Conservation (phyloP, 2,888 invertebrate species). For the Pyralis farinalis region DNA sequence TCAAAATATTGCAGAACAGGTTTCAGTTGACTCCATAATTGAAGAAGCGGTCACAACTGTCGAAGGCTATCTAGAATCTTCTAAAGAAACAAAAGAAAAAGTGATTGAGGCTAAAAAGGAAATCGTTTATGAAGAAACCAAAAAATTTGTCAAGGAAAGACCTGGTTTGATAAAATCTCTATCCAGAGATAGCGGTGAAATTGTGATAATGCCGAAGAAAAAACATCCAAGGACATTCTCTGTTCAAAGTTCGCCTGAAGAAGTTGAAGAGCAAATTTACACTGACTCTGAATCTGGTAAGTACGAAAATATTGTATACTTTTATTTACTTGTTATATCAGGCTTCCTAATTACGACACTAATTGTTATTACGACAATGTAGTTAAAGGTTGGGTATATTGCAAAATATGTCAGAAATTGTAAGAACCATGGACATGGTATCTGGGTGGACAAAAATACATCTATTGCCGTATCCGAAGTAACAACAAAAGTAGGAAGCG, state of each 20-base stretch:
- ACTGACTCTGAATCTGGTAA: constrained; percentile 77
- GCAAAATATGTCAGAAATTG: no score
- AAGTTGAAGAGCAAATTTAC: constrained; percentile 77
- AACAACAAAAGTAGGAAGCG: no score
- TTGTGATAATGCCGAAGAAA: constrained; percentile 71
- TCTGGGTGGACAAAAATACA: no score
- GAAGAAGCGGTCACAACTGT: constrained; percentile 70
- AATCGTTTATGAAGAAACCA: constrained; percentile 49
- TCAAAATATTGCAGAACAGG: constrained; percentile 53
- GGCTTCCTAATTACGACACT: no score
- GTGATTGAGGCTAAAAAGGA: constrained; percentile 48
- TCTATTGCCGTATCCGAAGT: no score
- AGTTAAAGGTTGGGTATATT: no score
- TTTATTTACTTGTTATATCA: no score
- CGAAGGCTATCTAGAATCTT: constrained; percentile 55
- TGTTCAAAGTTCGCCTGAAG: constrained; percentile 77
- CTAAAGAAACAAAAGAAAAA: constrained; percentile 41
- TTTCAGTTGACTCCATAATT: constrained; percentile 72
- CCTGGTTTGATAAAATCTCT: constrained; percentile 70
- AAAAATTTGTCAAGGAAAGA: constrained; percentile 52
- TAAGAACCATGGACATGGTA: no score
- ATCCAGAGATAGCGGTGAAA: constrained; percentile 70
- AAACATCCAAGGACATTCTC: constrained; percentile 72
- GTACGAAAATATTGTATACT: no score
- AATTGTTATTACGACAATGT: no score